phyloP scores from a whole-genome alignment of 2,888 invertebrate species.

The Clanis bilineata region DNA sequence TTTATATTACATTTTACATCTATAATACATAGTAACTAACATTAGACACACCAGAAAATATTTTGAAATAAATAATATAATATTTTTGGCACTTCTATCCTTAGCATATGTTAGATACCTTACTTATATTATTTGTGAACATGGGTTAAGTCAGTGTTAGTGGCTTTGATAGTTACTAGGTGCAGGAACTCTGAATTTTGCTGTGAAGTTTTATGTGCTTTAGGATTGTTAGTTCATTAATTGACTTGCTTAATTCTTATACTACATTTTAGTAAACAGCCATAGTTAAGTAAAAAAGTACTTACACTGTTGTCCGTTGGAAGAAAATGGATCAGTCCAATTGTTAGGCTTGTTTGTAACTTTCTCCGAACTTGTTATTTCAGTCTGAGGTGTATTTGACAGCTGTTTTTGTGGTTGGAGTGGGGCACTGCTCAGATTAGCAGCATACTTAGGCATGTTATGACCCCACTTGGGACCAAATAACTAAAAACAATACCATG shows the following conservation, averaged over 20 bases:
- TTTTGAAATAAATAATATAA: too few relatives aligned
- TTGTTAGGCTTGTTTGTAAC: constrained; percentile 41
- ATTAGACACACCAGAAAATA: too few relatives aligned
- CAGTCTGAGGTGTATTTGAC: constrained; percentile 33
- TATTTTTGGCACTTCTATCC: too few relatives aligned
- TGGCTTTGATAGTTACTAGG: constrained; percentile 13
- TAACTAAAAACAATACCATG: constrained; percentile 84
- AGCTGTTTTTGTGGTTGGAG: constrained; percentile 89
- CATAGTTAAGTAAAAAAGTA: too few relatives aligned
- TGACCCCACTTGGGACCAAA: constrained; percentile 92
- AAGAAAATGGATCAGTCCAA: constrained; percentile 70
- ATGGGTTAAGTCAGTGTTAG: too few relatives aligned
- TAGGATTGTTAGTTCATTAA: background rate
- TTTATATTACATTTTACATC: too few relatives aligned
- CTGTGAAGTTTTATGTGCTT: constrained; percentile 8
- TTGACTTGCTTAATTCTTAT: background rate
- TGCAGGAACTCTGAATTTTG: constrained; percentile 1
- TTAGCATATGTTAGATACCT: too few relatives aligned
- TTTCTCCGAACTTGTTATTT: constrained; percentile 47
- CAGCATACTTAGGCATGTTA: constrained; percentile 92
- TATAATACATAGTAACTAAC: too few relatives aligned
- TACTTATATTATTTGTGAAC: too few relatives aligned
- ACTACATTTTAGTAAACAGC: background rate
- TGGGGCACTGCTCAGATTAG: constrained; percentile 90
- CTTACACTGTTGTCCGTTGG: constrained; percentile 78